phyloP scores from a whole-genome alignment of 1,140 invertebrate species.

The Oedothorax gibbosus region DNA sequence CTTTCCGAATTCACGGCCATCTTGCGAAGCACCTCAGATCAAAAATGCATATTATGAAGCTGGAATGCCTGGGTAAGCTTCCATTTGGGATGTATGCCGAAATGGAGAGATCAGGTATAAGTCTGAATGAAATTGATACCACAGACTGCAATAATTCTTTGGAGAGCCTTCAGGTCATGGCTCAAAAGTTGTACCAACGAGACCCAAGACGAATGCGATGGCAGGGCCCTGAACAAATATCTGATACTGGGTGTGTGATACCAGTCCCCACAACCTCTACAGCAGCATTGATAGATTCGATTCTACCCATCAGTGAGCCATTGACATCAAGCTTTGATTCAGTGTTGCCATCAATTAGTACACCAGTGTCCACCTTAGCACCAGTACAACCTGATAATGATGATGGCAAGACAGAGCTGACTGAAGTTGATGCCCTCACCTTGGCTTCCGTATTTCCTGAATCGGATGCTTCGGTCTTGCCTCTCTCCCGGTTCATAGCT shows the following conservation, averaged over 20 bases:
- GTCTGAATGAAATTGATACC: constrained; percentile 92
- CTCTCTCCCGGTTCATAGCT: constrained; percentile 16
- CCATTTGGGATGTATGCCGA: constrained; percentile 96
- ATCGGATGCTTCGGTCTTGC: constrained; percentile 21
- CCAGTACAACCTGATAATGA: neutral
- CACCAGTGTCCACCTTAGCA: constrained; percentile 10
- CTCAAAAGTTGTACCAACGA: constrained; percentile 80
- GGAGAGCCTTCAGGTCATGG: constrained; percentile 84
- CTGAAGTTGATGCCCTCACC: constrained; percentile 24
- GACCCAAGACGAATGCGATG: constrained; percentile 63
- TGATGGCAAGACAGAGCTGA: constrained; percentile 32
- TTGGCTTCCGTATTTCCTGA: constrained; percentile 9
- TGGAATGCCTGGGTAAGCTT: constrained; percentile 92
- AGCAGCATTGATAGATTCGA: constrained; percentile 38
- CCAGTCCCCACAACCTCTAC: constrained; percentile 6
- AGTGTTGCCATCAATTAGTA: neutral
- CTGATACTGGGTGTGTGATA: constrained; percentile 16
- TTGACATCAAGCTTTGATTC: constrained; percentile 36
- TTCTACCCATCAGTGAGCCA: constrained; percentile 35
- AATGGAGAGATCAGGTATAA: constrained; percentile 89
- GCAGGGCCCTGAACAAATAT: constrained; percentile 42
- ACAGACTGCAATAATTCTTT: constrained; percentile 93
- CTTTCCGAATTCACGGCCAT: constrained; percentile 95
- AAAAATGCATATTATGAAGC: constrained; percentile 96
- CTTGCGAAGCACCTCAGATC: constrained; percentile 95